These are phyloP conservation scores for Astropecten irregularis DNA, from an alignment of 53 echinoderm and acorn worm species.

Conservation along the genomic window DNA sequence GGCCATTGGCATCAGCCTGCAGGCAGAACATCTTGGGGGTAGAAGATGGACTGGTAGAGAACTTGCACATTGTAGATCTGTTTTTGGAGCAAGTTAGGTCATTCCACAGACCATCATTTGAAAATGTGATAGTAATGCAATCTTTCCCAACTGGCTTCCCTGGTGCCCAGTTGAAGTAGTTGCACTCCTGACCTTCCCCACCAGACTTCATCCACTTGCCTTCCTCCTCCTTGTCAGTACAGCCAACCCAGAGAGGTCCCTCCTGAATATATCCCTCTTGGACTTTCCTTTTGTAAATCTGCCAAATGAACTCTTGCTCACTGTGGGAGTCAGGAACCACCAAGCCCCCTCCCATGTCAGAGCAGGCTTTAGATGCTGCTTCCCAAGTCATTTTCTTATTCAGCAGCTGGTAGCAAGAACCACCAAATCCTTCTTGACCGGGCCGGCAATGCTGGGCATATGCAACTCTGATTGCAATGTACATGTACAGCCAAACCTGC, in stretches of 20 bases:
- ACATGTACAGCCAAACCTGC: not conserved
- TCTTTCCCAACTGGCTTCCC: not conserved
- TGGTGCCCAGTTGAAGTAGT: constrained; percentile 25
- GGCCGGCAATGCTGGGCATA: not conserved
- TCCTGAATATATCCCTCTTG: not conserved
- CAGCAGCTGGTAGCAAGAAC: constrained; percentile 21
- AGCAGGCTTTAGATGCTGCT: not conserved
- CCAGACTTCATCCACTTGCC: not conserved
- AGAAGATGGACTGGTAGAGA: too few relatives aligned
- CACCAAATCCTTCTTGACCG: not conserved
- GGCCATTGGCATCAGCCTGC: constrained; percentile 6
- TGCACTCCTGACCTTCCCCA: not conserved
- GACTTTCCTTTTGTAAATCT: not conserved
- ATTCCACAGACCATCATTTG: not conserved
- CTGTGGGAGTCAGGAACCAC: constrained; percentile 2
- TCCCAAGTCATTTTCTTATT: not conserved
- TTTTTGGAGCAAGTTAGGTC: not conserved
- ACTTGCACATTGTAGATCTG: too few relatives aligned
- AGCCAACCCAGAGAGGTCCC: constrained; percentile 17
- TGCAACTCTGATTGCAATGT: not conserved
- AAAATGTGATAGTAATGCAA: not conserved
- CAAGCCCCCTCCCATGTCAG: not conserved
- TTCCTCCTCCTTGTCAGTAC: constrained; percentile 22
- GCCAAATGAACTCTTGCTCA: constrained; percentile 7
- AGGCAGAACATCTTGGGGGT: not conserved